phyloP scores from a whole-genome alignment of 2,888 invertebrate genomes.

The Epicampocera succincta region DNA sequence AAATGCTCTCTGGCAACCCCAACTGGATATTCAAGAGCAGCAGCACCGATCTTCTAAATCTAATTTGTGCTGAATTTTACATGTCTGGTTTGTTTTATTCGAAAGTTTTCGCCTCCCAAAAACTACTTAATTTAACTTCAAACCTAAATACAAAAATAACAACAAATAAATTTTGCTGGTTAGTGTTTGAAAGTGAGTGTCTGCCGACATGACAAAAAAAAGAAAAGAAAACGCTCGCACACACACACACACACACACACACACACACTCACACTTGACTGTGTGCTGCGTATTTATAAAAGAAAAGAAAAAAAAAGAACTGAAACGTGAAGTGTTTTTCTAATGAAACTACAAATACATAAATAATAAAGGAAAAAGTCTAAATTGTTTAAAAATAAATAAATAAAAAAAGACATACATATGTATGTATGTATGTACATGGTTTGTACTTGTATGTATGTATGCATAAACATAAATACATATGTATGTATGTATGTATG shows the following conservation, averaged over 20 bases:
- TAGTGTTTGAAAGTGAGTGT: slow-evolving; percentile 28
- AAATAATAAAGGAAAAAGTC: slow-evolving; percentile 32
- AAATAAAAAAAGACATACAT: slow-evolving; percentile 4
- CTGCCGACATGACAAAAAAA: slow-evolving; percentile 29
- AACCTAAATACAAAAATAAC: not conserved
- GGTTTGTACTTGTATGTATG: too few species aligned
- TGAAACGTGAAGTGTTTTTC: slow-evolving; percentile 56
- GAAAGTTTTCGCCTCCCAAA: slow-evolving; percentile 26
- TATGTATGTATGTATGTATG: too few species aligned
- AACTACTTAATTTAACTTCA: slow-evolving; percentile 32
- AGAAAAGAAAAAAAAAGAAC: not conserved
- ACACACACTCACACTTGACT: not conserved
- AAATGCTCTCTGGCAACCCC: too few species aligned
- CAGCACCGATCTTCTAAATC: too few species aligned
- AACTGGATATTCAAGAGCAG: too few species aligned
- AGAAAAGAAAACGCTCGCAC: too few species aligned
- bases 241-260: too few species aligned
- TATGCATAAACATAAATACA: too few species aligned
- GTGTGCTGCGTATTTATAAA: slow-evolving; percentile 18
- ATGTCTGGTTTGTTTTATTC: not conserved
- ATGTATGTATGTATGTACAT: too few species aligned
- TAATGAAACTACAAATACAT: slow-evolving; percentile 31
- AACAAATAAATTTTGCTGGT: slow-evolving; percentile 21
- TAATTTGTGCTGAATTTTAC: too few species aligned
- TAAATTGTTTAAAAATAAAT: slow-evolving; percentile 31